Base-by-base conservation (phyloP, 2,797 vertebrate species). In the Manis javanica region DNA sequence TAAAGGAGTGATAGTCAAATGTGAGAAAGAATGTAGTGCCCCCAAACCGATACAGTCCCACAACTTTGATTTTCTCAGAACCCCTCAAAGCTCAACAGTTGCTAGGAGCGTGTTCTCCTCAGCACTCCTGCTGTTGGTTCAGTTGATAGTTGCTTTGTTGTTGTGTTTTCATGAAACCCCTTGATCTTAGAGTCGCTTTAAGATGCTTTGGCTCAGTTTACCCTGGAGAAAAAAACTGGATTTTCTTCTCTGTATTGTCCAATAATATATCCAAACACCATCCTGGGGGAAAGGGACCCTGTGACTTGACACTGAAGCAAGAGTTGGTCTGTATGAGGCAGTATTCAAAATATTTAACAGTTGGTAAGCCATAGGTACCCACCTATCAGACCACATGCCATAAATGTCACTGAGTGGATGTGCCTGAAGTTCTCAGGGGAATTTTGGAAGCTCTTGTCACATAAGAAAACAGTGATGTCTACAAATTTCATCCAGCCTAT, bases 41-140 rank as follows among this genome's bases (percentile, higher is more conserved):
- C 31, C 26, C 37, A 78, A 55, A 55, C n/a, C 89, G 71, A 57
- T 71, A 37, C 11, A 92, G 82, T 77, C 71, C 51, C 26, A 55
- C 34, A 34, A 68, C 19, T 79, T 84, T 34, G 34, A 79, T 87
- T 88, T 95, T 68, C 46, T 95, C 42, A 87, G 61, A 83, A 68
- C 34, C 71, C 46, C 42, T 49, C 49, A 63, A 79, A 74, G 11
- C 2, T 87, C 37, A 51, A 10, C 39, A 46, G 12, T 68, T 91
- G 29, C 59, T 59, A 5, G 13, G 6, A 79, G 13, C 16, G 6
- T 29, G 18, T 84, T 57, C 10, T 78, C 21, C 53, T 95, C 37
- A 63, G 4, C 19, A 5, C 23, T 57, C 31, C 29, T 71, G 5
- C n/a, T 81, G 0, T 71, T 55, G 39, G n/a, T 59, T 95, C 55